phyloP scores from a whole-genome alignment of 2,797 vertebrate species.

The Takifugu rubripes region DNA sequence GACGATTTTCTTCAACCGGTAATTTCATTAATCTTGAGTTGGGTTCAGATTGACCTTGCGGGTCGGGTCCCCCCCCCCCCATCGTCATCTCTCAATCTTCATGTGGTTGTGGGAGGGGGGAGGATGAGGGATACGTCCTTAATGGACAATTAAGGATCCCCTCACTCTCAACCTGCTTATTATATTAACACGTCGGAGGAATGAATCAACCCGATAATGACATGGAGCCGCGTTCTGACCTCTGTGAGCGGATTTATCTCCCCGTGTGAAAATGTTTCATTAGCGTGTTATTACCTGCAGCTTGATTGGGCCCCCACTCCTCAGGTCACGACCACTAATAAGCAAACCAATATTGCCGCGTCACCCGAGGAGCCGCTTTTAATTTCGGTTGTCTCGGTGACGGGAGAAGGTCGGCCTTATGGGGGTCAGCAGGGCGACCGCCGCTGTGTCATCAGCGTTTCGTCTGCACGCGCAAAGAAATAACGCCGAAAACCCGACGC shows the following conservation, averaged over 20 bases:
- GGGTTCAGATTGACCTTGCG: conserved; percentile 30
- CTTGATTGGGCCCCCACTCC: conserved; percentile 40
- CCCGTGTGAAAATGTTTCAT: conserved; percentile 49
- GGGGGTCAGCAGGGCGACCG: no score
- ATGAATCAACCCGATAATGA: conserved; percentile 51
- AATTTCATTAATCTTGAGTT: conserved; percentile 44
- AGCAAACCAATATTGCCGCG: neutral
- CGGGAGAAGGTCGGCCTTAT: no score
- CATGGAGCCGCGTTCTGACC: conserved; percentile 41
- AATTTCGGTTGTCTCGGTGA: no score
- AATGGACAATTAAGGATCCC: conserved; percentile 66
- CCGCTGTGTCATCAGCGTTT: no score
- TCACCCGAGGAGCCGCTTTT: neutral
- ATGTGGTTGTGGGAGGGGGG: conserved; percentile 17
- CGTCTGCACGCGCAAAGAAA: no score
- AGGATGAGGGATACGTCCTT: conserved; percentile 40
- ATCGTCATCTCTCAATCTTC: conserved; percentile 50
- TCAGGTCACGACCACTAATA: conserved; percentile 7
- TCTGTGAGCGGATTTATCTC: conserved; percentile 24
- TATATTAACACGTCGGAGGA: conserved; percentile 55
- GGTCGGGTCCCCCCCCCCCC: conserved; percentile 31
- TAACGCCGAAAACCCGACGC: no score
- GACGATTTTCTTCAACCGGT: neutral
- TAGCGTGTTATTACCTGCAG: conserved; percentile 39
- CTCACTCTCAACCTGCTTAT: conserved; percentile 55